A percentile compares a stretch with the other conserved stretches of the same genome.
These are phyloP conservation scores for Gerris lacustris DNA, from an alignment of 2,888 invertebrate genomes.

Conservation along the genomic window DNA sequence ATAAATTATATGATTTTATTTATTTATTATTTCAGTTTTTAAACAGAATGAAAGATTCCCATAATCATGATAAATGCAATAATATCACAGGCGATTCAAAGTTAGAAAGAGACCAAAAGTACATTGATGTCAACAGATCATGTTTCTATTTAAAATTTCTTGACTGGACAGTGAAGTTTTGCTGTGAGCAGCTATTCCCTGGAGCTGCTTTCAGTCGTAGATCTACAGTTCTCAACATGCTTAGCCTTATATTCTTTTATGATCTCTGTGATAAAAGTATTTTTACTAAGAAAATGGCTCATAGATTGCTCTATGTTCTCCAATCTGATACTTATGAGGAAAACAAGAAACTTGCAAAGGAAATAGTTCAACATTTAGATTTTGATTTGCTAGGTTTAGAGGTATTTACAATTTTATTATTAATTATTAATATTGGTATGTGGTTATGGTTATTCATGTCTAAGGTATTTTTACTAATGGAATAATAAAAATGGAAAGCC, in stretches of 20 bases:
- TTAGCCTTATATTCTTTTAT: constrained; percentile 33
- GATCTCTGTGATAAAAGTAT: not conserved
- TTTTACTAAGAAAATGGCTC: constrained; percentile 22
- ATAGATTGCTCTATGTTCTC: constrained; percentile 23
- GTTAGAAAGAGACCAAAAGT: too few species aligned
- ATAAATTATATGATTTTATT: not conserved
- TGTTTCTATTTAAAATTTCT: constrained; percentile 40
- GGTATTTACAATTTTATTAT: constrained; percentile 19
- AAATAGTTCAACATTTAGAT: constrained; percentile 36
- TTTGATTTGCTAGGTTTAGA: constrained; percentile 31
- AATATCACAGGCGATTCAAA: not conserved
- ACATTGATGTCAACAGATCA: not conserved
- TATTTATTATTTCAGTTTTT: constrained; percentile 35
- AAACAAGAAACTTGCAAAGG: constrained; percentile 55
- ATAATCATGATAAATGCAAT: constrained; percentile 21
- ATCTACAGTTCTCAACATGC: constrained; percentile 45
- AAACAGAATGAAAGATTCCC: constrained; percentile 41
- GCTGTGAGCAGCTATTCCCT: constrained; percentile 46
- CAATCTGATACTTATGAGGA: constrained; percentile 59
- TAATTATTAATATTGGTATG: too few species aligned
- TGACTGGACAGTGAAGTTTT: constrained; percentile 40
- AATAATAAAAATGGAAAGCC: too few species aligned
- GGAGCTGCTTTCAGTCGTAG: constrained; percentile 53
- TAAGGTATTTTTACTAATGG: too few species aligned
- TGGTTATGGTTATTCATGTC: too few species aligned